Conservation (phyloP, 1,140 invertebrate species). For the Drosophila pseudoobscura region DNA sequence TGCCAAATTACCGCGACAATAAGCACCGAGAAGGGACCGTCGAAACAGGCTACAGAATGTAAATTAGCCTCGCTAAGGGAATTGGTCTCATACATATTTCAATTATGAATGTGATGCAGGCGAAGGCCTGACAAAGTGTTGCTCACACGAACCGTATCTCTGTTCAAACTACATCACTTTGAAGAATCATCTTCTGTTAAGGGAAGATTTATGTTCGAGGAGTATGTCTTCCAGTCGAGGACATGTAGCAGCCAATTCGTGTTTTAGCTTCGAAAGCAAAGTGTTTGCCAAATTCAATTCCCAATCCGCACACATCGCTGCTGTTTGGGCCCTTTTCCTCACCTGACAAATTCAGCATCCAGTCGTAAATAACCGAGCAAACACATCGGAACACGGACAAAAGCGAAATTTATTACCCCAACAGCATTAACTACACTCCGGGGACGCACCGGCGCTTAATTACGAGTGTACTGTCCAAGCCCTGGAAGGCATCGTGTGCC, state of each 20-base stretch:
- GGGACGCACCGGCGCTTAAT: conserved; percentile 64
- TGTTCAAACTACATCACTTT: no score
- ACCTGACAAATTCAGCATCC: conserved; percentile 43
- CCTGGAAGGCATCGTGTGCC: conserved; percentile 36
- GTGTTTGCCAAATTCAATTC: conserved; percentile 31
- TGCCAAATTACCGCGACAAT: conserved; percentile 16
- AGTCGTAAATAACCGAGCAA: conserved; percentile 41
- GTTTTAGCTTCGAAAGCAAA: neutral
- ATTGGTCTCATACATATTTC: no score
- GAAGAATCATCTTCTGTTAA: no score
- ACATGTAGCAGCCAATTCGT: no score
- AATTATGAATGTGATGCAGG: no score
- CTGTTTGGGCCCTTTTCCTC: conserved; percentile 7
- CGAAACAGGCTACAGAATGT: neutral
- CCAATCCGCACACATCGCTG: neutral
- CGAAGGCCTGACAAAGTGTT: no score
- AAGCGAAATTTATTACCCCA: conserved; percentile 57
- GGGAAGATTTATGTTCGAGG: no score
- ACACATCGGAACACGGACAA: conserved; percentile 34
- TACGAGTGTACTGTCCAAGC: conserved; percentile 52
- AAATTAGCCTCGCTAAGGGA: conserved; percentile 24
- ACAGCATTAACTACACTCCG: conserved; percentile 62
- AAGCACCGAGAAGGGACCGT: no score
- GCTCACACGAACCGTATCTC: no score
- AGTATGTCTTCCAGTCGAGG: no score